Conservation (phyloP, 92 coral and sea anemone genomes). For the Phymanthus crucifer region DNA sequence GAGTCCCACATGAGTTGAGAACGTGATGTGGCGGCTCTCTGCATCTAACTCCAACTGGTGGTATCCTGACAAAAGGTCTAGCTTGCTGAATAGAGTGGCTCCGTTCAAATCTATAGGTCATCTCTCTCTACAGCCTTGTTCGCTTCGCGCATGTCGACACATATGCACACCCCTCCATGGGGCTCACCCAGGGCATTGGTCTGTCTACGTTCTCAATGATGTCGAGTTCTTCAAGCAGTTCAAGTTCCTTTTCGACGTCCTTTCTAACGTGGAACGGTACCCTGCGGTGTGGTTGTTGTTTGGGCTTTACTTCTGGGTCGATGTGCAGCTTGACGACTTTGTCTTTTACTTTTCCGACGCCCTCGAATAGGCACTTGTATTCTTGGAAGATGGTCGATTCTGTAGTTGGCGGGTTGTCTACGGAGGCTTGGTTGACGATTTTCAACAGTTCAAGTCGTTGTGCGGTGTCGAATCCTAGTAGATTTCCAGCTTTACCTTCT, state of each 20-base stretch:
- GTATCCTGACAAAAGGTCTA: constrained; percentile 71
- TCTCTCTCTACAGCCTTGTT: constrained; percentile 61
- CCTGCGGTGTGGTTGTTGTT: constrained; percentile 63
- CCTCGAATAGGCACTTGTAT: constrained; percentile 52
- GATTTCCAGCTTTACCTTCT: constrained; percentile 55
- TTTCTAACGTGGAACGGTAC: constrained; percentile 48
- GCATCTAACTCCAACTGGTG: constrained; percentile 68
- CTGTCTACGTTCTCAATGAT: constrained; percentile 64
- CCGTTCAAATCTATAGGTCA: constrained; percentile 64
- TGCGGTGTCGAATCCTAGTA: constrained; percentile 51
- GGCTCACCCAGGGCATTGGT: constrained; percentile 73
- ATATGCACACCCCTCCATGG: constrained; percentile 57
- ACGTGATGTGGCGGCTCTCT: constrained; percentile 63
- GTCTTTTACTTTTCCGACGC: constrained; percentile 62
- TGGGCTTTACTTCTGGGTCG: constrained; percentile 44
- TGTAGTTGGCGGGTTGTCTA: constrained; percentile 2
- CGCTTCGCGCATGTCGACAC: constrained; percentile 77
- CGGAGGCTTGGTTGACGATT: constrained; percentile 35
- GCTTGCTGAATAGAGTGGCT: constrained; percentile 45
- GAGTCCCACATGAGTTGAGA: constrained; percentile 61
- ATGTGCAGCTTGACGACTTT: constrained; percentile 64
- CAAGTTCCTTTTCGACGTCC: constrained; percentile 54
- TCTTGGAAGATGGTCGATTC: constrained; percentile 23
- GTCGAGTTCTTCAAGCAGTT: constrained; percentile 52
- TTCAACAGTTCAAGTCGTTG: constrained; percentile 42